phyloP scores from a whole-genome alignment of 1,140 invertebrate species.

The Platyscapa corneri region DNA sequence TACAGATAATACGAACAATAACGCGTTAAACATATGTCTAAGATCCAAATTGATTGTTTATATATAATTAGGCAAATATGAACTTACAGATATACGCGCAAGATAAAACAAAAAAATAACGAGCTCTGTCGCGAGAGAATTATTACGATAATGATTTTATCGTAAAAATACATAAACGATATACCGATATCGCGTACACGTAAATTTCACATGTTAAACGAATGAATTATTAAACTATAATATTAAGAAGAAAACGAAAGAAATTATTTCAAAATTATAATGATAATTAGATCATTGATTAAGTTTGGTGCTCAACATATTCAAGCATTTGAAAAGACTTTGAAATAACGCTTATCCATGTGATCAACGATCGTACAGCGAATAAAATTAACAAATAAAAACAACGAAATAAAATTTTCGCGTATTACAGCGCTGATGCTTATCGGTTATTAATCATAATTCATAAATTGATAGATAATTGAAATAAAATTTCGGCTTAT shows the following conservation, averaged over 20 bases:
- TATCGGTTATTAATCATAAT: slow-evolving; percentile 19
- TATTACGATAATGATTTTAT: neutral
- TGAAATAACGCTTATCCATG: neutral
- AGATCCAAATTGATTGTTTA: neutral
- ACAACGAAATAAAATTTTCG: neutral
- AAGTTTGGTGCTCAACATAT: neutral
- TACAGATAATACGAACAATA: too few species aligned
- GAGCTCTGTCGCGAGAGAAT: neutral
- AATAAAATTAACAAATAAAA: neutral
- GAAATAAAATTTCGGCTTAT: neutral
- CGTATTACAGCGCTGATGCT: neutral
- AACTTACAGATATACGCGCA: neutral
- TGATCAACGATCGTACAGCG: neutral
- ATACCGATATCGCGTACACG: too few species aligned
- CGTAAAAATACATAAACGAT: too few species aligned
- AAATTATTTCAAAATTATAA: too few species aligned
- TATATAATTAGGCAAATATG: neutral
- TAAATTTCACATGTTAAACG: too few species aligned
- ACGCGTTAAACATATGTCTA: neutral
- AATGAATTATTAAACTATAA: too few species aligned
- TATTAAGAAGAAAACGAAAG: neutral
- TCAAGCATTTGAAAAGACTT: neutral
- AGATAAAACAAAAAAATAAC: neutral
- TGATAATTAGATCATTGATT: neutral
- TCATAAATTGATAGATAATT: neutral